Percentiles rank a stretch among this genome's conserved stretches.
Conservation (phyloP, 2,113 vertebrate species). For the Pyxicephalus adspersus region DNA sequence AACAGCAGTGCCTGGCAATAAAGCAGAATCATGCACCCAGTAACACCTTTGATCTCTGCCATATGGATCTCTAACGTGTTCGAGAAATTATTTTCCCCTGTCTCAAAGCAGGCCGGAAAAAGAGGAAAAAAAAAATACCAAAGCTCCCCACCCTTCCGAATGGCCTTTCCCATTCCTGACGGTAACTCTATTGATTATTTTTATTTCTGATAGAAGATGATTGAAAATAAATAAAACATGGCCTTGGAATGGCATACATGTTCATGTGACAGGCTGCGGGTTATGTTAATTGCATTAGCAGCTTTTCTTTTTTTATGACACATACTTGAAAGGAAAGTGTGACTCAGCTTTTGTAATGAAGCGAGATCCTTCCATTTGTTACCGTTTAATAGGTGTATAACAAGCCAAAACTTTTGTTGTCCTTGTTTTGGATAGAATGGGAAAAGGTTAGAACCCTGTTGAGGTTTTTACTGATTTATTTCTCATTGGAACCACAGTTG, state of each 20-base stretch:
- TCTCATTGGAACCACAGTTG: too few species aligned
- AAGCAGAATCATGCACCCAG: slow-evolving; percentile 99
- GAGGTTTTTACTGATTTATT: too few species aligned
- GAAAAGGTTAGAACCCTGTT: too few species aligned
- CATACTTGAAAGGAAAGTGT: slow-evolving; percentile 60
- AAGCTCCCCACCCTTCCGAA: slow-evolving; percentile 84
- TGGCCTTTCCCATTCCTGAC: slow-evolving; percentile 82
- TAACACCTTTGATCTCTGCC: slow-evolving; percentile 99
- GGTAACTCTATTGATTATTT: slow-evolving; percentile 86
- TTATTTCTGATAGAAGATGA: slow-evolving; percentile 88
- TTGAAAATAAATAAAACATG: slow-evolving; percentile 88
- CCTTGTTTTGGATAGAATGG: too few species aligned
- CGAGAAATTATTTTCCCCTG: slow-evolving; percentile 68
- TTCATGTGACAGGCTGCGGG: slow-evolving; percentile 72
- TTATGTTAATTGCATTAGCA: slow-evolving; percentile 80
- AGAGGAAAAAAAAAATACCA: slow-evolving; percentile 64
- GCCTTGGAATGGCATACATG: slow-evolving; percentile 81
- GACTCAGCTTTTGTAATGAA: slow-evolving; percentile 60
- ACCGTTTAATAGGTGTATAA: too few species aligned
- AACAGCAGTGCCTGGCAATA: slow-evolving; percentile 99
- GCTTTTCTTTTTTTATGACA: slow-evolving; percentile 74
- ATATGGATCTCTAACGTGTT: slow-evolving; percentile 95
- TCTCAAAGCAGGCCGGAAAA: slow-evolving; percentile 64
- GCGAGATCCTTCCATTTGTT: neutral
- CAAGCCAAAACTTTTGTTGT: too few species aligned